Evolutionary conservation across 2,888 invertebrate genomes (phyloP), one percentile per base, ranked within the genome.

Genomic region (Athalia circularis): DNA sequence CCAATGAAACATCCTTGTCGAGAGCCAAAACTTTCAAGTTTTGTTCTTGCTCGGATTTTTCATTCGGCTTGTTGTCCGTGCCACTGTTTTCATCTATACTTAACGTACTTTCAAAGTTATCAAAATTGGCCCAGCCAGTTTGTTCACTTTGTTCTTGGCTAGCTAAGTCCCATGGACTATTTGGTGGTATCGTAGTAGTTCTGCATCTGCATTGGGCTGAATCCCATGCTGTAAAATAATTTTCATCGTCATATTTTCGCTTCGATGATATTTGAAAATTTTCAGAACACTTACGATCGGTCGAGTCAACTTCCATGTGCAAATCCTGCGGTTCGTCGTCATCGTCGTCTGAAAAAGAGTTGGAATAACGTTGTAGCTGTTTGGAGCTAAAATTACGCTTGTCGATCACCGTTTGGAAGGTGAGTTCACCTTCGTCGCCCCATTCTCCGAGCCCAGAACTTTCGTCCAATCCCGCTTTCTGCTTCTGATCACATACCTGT

Each of bases 301-400:
- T 89, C 8, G 86, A 80, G 83, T 91, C 89, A n/a, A 88, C 85
- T 77, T 92, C 92, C 86, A 91, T 91, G 13, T 87, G 86, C 72
- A 88, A 83, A 47, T 90, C 87, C 43, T 85, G 86, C n/a, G 86
- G 87, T 13, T 89, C 90, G 77, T 88, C 88, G 54, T 92, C 92
- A 64, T 92, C 92, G 79, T 92, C 91, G 80, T 92, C 92, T 80
- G 92, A 92, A 59, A 91, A 91, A 48, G 91, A 91, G 79, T 89
- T 90, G 13, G 88, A 89, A 78, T 89, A 87, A 59, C 85, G 86
- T 43, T 86, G 86, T 57, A 87, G 85, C 64, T 86, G 87, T 77
- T 88, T 88, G 9, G 83, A 83, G 5, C 85, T 84, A 88, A 88
- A 89, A 79, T 91, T 90, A 11, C 90, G 88, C 83, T 91, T 91